Conservation (phyloP, 2,797 vertebrate species). For the Acanthis flammea region DNA sequence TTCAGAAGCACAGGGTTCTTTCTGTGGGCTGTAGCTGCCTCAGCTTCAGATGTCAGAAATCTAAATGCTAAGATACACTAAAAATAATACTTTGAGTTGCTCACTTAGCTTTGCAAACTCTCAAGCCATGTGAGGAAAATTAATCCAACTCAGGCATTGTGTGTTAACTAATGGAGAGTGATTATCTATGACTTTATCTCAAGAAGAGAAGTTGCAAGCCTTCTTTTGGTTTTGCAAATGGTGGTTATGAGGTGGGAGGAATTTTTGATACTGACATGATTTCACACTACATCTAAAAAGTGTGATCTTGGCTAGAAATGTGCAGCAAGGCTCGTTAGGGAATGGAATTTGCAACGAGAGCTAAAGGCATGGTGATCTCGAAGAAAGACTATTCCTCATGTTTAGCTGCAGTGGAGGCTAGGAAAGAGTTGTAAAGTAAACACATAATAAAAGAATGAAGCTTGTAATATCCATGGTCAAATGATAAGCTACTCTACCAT, state of each 20-base stretch:
- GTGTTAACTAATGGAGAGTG: background rate
- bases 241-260: background rate
- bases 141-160: accelerated
- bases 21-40: background rate
- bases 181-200: background rate
- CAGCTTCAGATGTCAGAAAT: background rate
- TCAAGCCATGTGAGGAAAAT: background rate
- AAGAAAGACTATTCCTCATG: background rate
- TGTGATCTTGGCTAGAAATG: background rate
- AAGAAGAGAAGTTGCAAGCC: background rate
- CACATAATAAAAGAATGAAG: background rate
- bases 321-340: background rate
- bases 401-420: background rate
- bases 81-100: background rate
- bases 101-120: background rate
- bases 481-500: background rate
- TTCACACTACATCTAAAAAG: background rate
- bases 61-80: background rate
- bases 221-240: background rate
- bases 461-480: background rate
- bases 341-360: background rate
- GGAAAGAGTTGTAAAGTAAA: background rate
- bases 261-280: background rate
- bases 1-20: background rate
- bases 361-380: background rate